These are phyloP conservation scores for Rhinoderma darwinii DNA, from an alignment of 2,113 vertebrate genomes.

Conservation along the genomic window DNA sequence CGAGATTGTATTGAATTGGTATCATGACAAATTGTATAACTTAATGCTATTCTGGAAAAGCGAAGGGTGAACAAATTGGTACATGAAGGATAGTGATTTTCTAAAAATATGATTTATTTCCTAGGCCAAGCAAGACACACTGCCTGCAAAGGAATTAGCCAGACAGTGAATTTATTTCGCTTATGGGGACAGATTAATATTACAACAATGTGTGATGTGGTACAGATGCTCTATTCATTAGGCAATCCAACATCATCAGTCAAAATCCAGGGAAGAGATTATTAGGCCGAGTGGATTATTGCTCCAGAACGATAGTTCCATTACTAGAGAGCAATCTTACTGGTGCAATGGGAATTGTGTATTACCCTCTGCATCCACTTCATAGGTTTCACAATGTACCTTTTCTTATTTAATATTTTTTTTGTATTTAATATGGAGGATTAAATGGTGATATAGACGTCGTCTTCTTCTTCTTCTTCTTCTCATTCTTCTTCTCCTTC, in stretches of 20 bases:
- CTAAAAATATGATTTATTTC: neutral
- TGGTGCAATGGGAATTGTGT: neutral
- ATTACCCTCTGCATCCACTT: neutral
- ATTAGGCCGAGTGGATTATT: conserved; percentile 34
- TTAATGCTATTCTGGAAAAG: no score
- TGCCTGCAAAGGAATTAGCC: conserved; percentile 22
- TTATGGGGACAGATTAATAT: conserved; percentile 40
- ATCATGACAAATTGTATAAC: no score
- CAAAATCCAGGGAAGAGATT: conserved; percentile 27
- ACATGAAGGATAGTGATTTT: neutral
- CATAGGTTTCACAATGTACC: neutral
- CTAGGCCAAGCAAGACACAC: neutral
- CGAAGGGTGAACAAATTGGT: no score
- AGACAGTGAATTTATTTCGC: neutral
- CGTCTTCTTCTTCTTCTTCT: no score
- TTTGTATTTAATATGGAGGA: no score
- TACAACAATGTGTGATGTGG: neutral
- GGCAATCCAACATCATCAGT: conserved; percentile 8
- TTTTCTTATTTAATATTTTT: neutral
- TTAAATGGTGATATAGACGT: no score
- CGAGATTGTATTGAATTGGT: no score
- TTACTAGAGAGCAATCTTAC: neutral
- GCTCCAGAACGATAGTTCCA: neutral
- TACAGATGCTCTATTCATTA: conserved; percentile 51
- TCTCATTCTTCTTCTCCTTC: no score